Conservation (phyloP, 2,113 vertebrate genomes). For the Aegotheles bennettii region DNA sequence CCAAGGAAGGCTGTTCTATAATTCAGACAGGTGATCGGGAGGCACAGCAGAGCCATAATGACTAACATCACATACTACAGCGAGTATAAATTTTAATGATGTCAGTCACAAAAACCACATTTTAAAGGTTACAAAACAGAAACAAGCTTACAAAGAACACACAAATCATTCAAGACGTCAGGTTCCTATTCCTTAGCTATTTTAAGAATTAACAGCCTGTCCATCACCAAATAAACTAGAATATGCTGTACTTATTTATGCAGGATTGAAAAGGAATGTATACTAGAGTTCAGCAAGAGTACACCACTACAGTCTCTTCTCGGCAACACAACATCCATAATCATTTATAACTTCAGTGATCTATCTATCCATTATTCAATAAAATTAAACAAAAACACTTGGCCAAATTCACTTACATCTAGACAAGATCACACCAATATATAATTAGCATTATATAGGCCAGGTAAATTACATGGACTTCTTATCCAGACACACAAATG, state of each 20-base stretch:
- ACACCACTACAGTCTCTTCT: background rate
- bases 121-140: conserved; percentile 72
- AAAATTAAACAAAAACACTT: background rate
- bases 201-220: conserved; percentile 55
- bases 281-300: background rate
- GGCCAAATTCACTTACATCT: background rate
- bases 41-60: conserved; percentile 55
- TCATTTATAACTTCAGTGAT: background rate
- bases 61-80: conserved; percentile 55
- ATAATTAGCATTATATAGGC: background rate
- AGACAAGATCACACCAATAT: background rate
- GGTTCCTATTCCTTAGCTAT: conserved; percentile 43
- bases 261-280: background rate
- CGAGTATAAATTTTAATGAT: conserved; percentile 67
- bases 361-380: background rate
- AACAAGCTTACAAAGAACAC: conserved; percentile 62
- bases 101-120: conserved; percentile 55
- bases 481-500: background rate
- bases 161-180: conserved; percentile 55
- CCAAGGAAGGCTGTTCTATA: conserved; percentile 41
- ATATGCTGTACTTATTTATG: background rate
- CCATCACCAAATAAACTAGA: conserved; percentile 28
- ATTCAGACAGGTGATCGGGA: conserved; percentile 54
- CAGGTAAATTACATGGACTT: background rate
- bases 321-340: background rate